These are phyloP conservation scores for Keiferia lycopersicella DNA, from an alignment of 2,888 invertebrate species.

Conservation along the genomic window DNA sequence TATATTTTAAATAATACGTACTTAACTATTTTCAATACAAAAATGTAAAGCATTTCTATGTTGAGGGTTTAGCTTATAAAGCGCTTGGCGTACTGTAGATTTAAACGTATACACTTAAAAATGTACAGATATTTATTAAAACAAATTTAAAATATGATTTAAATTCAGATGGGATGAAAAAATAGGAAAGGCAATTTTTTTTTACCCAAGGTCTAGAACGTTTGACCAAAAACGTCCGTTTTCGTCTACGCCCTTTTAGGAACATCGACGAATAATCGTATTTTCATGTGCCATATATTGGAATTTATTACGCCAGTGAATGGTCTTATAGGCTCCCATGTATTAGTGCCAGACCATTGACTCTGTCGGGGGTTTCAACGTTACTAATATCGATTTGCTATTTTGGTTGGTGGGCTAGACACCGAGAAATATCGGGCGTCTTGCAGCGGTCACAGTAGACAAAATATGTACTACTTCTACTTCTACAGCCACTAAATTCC, in stretches of 20 bases:
- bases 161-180: no score
- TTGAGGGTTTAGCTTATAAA: no score
- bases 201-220: neutral
- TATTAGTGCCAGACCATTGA: constrained; percentile 30
- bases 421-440: constrained; percentile 37
- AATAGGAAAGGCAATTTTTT: no score
- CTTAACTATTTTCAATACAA: neutral
- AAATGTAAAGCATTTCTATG: neutral
- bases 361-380: constrained; percentile 25
- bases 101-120: no score
- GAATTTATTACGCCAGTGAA: constrained; percentile 28
- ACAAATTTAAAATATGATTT: neutral
- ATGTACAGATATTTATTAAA: no score
- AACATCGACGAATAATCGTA: constrained; percentile 17
- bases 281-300: constrained; percentile 21
- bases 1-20: no score
- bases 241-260: no score
- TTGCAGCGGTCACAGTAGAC: neutral
- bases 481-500: no score
- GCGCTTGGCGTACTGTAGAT: no score
- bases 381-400: constrained; percentile 23
- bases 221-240: neutral
- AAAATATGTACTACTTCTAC: no score
- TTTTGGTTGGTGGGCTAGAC: constrained; percentile 13
- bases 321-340: constrained; percentile 26